Evolutionary conservation across 2,797 vertebrate species (phyloP).

Genomic region (Antrozous pallidus): DNA sequence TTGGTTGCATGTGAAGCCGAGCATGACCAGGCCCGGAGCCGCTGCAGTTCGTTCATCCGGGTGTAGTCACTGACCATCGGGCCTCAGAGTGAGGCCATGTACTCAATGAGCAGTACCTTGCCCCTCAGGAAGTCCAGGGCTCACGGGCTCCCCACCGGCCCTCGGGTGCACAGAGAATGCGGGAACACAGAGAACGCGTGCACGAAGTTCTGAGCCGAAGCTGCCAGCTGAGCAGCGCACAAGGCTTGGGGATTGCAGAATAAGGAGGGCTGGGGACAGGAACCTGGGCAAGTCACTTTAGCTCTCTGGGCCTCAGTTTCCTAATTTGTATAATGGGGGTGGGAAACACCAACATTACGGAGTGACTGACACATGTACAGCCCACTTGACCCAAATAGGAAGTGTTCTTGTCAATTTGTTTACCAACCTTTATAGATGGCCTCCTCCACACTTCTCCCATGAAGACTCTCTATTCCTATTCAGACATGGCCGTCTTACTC

Average conservation of each 20-base stretch:
- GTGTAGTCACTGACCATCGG: constrained; percentile 93
- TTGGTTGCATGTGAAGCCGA: constrained; percentile 96
- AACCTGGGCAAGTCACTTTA: no score
- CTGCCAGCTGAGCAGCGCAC: not conserved
- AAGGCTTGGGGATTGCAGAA: fast-evolving
- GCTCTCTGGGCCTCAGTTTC: no score
- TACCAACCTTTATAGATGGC: not conserved
- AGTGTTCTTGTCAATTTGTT: not conserved
- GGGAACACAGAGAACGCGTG: no score
- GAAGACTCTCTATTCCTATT: not conserved
- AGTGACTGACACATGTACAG: no score
- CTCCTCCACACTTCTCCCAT: not conserved
- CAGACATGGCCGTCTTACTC: not conserved
- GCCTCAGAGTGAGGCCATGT: constrained; percentile 97
- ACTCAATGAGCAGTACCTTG: constrained; percentile 92
- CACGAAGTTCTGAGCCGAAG: constrained; percentile 64
- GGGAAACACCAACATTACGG: no score
- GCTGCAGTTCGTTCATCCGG: constrained; percentile 94
- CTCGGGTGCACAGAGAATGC: constrained; percentile 80
- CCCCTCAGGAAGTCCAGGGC: constrained; percentile 85
- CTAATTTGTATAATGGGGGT: no score
- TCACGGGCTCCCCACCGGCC: constrained; percentile 82
- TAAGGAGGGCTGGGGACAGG: fast-evolving
- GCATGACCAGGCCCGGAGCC: constrained; percentile 88
- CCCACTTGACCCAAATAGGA: not conserved